These are phyloP conservation scores for Lydus trimaculatus DNA, from an alignment of 2,888 invertebrate genomes.

Conservation along the genomic window DNA sequence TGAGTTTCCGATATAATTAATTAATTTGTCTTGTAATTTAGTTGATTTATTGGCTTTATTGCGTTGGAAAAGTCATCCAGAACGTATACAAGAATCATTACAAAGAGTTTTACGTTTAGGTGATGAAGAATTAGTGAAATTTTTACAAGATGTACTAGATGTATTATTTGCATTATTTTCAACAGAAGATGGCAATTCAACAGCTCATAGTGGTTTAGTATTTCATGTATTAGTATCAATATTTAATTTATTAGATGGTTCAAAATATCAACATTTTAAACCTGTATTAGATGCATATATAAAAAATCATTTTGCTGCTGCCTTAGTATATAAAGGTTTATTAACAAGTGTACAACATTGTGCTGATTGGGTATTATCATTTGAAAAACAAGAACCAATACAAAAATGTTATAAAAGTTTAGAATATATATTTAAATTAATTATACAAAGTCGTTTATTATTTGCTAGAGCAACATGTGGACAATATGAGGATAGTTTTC, in stretches of 20 bases:
- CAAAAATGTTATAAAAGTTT: constrained; percentile 89
- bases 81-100: constrained; percentile 85
- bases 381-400: constrained; percentile 88
- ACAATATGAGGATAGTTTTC: constrained; percentile 87
- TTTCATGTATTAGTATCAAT: constrained; percentile 93
- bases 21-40: constrained; percentile 55
- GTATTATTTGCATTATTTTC: constrained; percentile 93
- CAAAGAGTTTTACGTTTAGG: constrained; percentile 82
- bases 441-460: constrained; percentile 85
- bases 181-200: constrained; percentile 90
- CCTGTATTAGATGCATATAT: constrained; percentile 95
- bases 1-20: background rate
- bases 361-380: constrained; percentile 84
- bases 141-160: constrained; percentile 92
- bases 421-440: constrained; percentile 91
- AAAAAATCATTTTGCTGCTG: constrained; percentile 92
- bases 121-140: constrained; percentile 92
- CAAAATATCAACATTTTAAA: constrained; percentile 92
- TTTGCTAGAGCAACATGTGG: constrained; percentile 89
- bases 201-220: constrained; percentile 87
- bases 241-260: constrained; percentile 87
- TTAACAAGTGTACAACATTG: constrained; percentile 90
- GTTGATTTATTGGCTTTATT: constrained; percentile 87
- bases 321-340: constrained; percentile 91
- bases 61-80: constrained; percentile 91